Conservation (phyloP, 2,113 vertebrate genomes). For the Bubo bubo region DNA sequence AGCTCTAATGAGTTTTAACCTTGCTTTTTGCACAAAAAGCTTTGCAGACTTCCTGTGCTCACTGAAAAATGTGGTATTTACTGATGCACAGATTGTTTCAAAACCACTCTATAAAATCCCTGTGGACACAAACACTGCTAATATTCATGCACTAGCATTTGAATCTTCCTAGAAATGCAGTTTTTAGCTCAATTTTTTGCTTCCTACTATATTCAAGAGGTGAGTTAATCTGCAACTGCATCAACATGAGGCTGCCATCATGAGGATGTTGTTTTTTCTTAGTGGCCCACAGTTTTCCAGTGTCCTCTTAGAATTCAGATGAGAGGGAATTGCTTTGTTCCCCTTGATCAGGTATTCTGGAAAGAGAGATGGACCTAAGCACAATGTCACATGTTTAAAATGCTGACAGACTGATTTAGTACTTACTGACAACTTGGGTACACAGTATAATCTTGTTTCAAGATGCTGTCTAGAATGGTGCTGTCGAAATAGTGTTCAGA, state of each 20-base stretch:
- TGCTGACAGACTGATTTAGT: constrained; percentile 31
- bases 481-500: neutral
- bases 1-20: constrained; percentile 60
- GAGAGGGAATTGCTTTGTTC: neutral
- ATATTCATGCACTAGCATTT: neutral
- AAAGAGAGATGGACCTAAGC: neutral
- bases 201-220: neutral
- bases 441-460: constrained; percentile 5
- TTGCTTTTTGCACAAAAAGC: constrained; percentile 64
- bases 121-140: neutral
- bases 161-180: constrained; percentile 16
- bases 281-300: neutral
- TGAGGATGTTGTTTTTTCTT: neutral
- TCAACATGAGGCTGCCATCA: neutral
- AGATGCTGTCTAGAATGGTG: neutral
- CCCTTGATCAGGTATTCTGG: neutral
- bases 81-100: constrained; percentile 32
- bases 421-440: constrained; percentile 26
- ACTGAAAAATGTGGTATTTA: constrained; percentile 46
- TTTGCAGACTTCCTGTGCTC: constrained; percentile 51
- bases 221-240: constrained; percentile 17
- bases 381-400: neutral
- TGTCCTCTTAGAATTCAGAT: neutral
- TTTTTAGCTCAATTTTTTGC: neutral
- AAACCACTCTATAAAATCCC: constrained; percentile 54